Conservation (phyloP, 2,113 vertebrate genomes). For the Apteryx mantelli region DNA sequence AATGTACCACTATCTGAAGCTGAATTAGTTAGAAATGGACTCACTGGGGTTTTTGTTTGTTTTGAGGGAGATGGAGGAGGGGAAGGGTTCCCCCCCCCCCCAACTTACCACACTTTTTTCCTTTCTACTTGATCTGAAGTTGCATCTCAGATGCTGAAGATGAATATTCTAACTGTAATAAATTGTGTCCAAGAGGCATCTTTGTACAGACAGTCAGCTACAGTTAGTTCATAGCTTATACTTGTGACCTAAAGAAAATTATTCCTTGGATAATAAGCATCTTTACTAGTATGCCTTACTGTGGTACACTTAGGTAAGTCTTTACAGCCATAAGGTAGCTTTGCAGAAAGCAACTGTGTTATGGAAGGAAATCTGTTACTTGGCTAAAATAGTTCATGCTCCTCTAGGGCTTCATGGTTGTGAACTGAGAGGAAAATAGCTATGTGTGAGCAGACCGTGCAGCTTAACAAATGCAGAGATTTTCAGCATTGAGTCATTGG, state of each 20-base stretch:
- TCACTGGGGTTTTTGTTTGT: neutral
- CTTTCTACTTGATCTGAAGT: neutral
- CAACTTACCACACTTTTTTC: neutral
- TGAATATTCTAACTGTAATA: neutral
- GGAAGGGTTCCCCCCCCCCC: neutral
- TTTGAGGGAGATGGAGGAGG: neutral
- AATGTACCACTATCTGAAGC: neutral
- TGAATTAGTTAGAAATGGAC: neutral
- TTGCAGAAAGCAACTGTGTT: neutral
- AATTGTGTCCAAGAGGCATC: neutral
- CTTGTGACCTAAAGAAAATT: neutral
- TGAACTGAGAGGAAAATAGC: neutral
- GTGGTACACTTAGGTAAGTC: neutral
- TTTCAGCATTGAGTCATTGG: neutral
- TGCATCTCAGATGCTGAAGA: neutral
- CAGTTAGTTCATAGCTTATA: neutral
- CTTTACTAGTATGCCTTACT: neutral
- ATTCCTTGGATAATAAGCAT: neutral
- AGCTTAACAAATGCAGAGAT: neutral
- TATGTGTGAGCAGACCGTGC: neutral
- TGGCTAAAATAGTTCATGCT: neutral
- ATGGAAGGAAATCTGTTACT: neutral
- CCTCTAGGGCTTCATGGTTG: neutral
- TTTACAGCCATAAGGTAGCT: neutral
- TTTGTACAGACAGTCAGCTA: neutral